Percentiles rank a stretch among this genome's conserved stretches.
Conservation (phyloP, 2,888 invertebrate species). For the Octonoba sinensis region DNA sequence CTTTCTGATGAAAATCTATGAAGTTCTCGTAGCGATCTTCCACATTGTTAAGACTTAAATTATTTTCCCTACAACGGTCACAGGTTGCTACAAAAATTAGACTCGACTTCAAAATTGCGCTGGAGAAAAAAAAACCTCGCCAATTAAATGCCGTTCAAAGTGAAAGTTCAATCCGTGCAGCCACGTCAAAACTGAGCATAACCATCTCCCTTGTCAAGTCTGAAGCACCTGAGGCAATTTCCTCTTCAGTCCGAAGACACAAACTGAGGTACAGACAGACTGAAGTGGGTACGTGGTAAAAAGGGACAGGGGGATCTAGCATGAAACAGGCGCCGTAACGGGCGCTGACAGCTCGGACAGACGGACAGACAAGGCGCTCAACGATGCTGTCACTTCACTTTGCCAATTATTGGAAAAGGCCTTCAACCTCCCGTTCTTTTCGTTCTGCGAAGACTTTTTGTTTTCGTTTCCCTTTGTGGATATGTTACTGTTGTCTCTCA, state of each 20-base stretch:
- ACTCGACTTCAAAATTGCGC: too few relatives aligned
- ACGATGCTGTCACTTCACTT: conserved; percentile 59
- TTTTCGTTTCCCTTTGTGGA: background rate
- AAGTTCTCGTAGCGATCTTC: too few relatives aligned
- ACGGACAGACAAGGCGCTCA: conserved; percentile 58
- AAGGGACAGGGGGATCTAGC: conserved; percentile 12
- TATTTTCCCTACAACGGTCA: too few relatives aligned
- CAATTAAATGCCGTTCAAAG: too few relatives aligned
- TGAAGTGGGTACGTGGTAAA: background rate
- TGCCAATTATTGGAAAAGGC: conserved; percentile 43
- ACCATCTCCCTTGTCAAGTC: conserved; percentile 14
- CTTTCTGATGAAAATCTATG: too few relatives aligned
- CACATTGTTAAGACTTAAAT: too few relatives aligned
- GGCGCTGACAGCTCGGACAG: conserved; percentile 58
- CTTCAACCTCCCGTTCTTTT: background rate
- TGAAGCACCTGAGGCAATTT: conserved; percentile 27
- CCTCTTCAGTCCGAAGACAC: conserved; percentile 25
- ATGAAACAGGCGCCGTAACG: conserved; percentile 48
- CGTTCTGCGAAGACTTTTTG: background rate
- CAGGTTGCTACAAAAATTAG: too few relatives aligned
- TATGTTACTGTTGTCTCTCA: background rate
- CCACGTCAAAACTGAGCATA: background rate
- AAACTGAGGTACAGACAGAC: conserved; percentile 37
- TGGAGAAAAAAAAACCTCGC: too few relatives aligned
- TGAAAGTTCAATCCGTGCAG: too few relatives aligned